Evolutionary conservation across 2,797 vertebrate species (phyloP).

Genomic region (Nothura maculosa): DNA sequence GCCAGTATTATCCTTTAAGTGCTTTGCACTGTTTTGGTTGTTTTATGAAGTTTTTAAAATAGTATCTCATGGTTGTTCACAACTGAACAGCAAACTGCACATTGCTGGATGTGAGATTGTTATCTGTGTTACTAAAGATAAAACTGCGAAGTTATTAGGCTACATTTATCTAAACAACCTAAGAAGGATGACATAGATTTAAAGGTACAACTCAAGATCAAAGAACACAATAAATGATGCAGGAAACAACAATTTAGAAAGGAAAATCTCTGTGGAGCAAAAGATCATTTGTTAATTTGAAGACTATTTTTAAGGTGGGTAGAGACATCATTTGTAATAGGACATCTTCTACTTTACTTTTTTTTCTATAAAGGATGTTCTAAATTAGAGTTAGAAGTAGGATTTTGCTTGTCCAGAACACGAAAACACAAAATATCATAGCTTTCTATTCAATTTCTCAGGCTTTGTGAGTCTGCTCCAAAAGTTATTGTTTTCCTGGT

Average conservation of each 20-base stretch:
- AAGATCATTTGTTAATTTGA: constrained; percentile 73
- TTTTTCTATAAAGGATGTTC: neutral
- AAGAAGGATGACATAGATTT: constrained; percentile 74
- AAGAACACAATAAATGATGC: constrained; percentile 79
- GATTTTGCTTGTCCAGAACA: neutral
- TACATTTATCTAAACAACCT: constrained; percentile 75
- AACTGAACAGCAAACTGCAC: constrained; percentile 66
- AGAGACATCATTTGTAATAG: neutral
- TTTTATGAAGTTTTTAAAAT: constrained; percentile 75
- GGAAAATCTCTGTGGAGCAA: constrained; percentile 66
- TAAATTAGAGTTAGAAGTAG: neutral
- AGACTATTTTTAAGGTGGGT: constrained; percentile 28
- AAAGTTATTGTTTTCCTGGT: neutral
- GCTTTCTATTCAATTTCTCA: neutral
- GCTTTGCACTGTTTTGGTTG: constrained; percentile 40
- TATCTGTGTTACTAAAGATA: constrained; percentile 79
- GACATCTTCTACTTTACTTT: neutral
- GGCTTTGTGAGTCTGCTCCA: neutral
- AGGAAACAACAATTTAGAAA: constrained; percentile 75
- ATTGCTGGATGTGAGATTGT: constrained; percentile 67
- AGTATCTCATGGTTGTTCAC: constrained; percentile 57
- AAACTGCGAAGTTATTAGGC: constrained; percentile 77
- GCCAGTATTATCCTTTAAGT: constrained; percentile 43
- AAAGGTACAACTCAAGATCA: constrained; percentile 77
- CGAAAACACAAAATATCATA: neutral